These are phyloP conservation scores for Athalia rosae DNA, from an alignment of 2,888 invertebrate genomes.

Conservation along the genomic window DNA sequence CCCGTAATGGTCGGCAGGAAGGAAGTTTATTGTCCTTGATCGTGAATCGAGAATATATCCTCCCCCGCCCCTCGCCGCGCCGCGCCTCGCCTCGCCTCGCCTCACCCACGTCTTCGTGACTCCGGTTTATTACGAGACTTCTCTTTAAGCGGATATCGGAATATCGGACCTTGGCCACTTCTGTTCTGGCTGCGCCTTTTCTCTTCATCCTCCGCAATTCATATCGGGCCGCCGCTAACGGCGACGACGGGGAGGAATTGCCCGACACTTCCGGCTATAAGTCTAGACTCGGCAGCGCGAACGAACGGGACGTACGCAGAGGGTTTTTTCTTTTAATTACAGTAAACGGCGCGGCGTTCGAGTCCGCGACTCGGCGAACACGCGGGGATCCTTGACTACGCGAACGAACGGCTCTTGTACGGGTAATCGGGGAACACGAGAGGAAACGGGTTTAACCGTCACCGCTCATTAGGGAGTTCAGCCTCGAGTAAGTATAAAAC, in stretches of 20 bases:
- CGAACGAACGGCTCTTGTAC: no score
- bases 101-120: background rate
- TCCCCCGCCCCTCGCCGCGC: background rate
- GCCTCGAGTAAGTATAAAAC: background rate
- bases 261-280: no score
- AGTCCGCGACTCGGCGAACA: no score
- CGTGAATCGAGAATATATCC: slow-evolving; percentile 43
- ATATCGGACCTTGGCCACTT: background rate
- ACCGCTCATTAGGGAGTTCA: background rate
- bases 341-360: no score
- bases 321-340: no score
- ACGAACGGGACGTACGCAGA: no score
- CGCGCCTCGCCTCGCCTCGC: background rate
- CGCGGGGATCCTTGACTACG: no score
- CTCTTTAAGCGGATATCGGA: background rate
- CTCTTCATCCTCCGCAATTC: no score
- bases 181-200: background rate
- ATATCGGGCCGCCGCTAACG: background rate
- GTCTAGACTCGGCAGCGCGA: no score
- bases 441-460: background rate
- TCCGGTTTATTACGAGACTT: background rate
- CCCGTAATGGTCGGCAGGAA: slow-evolving; percentile 45
- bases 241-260: background rate
- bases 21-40: slow-evolving; percentile 42
- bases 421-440: background rate